Evolutionary conservation across 2,888 invertebrate species (phyloP).

Genomic region (Malthinus flaveolus): DNA sequence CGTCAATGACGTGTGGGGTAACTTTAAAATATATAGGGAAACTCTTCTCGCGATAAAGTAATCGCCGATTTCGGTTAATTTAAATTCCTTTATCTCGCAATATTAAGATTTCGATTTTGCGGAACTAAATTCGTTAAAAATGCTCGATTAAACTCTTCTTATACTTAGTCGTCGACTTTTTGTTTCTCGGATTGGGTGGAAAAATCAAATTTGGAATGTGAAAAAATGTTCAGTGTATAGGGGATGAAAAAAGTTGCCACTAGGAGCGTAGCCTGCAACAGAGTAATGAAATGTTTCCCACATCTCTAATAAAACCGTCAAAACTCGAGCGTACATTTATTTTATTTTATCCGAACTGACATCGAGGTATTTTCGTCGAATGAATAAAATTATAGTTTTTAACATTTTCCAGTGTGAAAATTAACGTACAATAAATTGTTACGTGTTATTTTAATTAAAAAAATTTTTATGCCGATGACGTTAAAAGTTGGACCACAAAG

Average conservation of each 20-base stretch:
- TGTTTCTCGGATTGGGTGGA: not conserved
- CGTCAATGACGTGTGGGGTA: slow-evolving; percentile 31
- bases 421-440: too few relatives aligned
- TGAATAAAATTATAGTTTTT: slow-evolving; percentile 7
- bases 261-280: slow-evolving; percentile 9
- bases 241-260: slow-evolving; percentile 16
- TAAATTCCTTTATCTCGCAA: slow-evolving; percentile 32
- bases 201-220: slow-evolving; percentile 17
- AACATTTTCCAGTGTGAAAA: not conserved
- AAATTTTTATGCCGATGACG: not conserved
- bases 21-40: slow-evolving; percentile 28
- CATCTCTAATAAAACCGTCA: slow-evolving; percentile 25
- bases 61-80: slow-evolving; percentile 38
- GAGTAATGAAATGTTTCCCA: slow-evolving; percentile 26
- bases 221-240: slow-evolving; percentile 7
- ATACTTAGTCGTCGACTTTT: not conserved
- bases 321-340: slow-evolving; percentile 19
- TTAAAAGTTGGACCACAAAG: not conserved
- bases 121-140: not conserved
- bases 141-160: not conserved
- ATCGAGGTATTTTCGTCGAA: slow-evolving; percentile 12
- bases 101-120: slow-evolving; percentile 28
- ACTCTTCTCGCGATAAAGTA: slow-evolving; percentile 34
- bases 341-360: slow-evolving; percentile 18
- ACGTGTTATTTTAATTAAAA: not conserved